Base-by-base conservation (phyloP, 2,113 vertebrate genomes). In the Saguinus midas region DNA sequence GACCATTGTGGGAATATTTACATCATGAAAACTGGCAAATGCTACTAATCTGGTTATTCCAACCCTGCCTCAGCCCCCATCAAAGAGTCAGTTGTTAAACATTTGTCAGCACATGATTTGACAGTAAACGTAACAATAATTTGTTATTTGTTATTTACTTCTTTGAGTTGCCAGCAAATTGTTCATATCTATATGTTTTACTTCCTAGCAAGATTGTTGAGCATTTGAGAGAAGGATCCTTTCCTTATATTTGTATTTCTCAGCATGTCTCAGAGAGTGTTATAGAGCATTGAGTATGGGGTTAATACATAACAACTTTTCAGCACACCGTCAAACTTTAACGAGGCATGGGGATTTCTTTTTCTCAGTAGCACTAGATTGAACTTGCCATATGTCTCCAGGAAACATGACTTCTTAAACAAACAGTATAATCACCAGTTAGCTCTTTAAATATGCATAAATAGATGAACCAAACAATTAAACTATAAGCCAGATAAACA, bases 291-390 rank as follows among this genome's bases (percentile, higher is more conserved):
- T 90, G 43, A 35, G 58, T 94, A 73, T 64, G n/a, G 86, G 32
- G 58, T 95, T 93, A 86, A 73, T 96, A 81, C 93, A 48, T 81
- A 90, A 84, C 68, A 91, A 70, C 43, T 89, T 55, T 93, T 55
- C 10, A 45, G 89, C 32, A 70, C 37, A 82, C 61, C 86, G 18
- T 81, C 40, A 94, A 96, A 79, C 1, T 75, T 92, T 48, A 90
- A 79, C 17, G 27, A 85, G 78, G 32, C 91, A 57, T 55, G 50
- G 10, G 17, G 10, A 88, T 21, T 32, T 52, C 87, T 93, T 80
- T 84, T 87, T 37, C 50, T 93, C 45, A 66, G 23, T 52, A 90
- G 45, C 43, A 83, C 7, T 82, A 68, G 20, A 82, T 40, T 95
- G 37, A 91, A 61, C 37, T 89, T 93, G 40, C 29, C 8, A 52